Evolutionary conservation across 2,888 invertebrate species (phyloP).

Genomic region (Agrotis clavis): DNA sequence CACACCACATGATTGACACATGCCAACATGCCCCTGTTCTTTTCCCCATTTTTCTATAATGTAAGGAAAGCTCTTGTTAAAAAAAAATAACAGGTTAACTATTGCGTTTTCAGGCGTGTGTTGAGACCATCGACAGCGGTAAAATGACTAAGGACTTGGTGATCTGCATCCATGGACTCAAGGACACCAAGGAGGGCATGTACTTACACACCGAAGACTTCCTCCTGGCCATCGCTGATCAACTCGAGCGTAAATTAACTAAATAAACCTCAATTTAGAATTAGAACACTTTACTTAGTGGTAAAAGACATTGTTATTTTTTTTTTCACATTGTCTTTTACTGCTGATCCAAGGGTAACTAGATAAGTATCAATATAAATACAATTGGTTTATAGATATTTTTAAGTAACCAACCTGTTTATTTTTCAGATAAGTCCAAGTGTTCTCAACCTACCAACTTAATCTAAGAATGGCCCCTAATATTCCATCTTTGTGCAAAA

Average conservation of each 20-base stretch:
- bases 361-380: constrained; percentile 38
- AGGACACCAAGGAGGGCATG: constrained; percentile 95
- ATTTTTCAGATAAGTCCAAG: constrained; percentile 39
- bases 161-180: constrained; percentile 96
- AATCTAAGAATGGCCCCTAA: neutral
- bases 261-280: constrained; percentile 68
- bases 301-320: constrained; percentile 22
- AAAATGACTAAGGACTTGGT: constrained; percentile 97
- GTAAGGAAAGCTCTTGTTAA: too few relatives aligned
- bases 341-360: constrained; percentile 22
- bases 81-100: too few relatives aligned
- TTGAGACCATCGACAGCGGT: constrained; percentile 95
- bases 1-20: neutral
- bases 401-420: constrained; percentile 37
- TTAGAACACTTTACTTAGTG: constrained; percentile 23
- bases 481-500: constrained; percentile 1
- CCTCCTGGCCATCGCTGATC: constrained; percentile 95
- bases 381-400: constrained; percentile 27
- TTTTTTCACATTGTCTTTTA: constrained; percentile 28
- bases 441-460: constrained; percentile 30
- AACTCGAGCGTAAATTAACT: constrained; percentile 91
- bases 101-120: constrained; percentile 92
- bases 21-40: neutral
- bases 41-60: neutral
- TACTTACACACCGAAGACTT: constrained; percentile 97